A percentile compares a stretch with the other conserved stretches of the same genome.
phyloP scores from a whole-genome alignment of 1,140 invertebrate genomes.

The Hylaeus anthracinus region DNA sequence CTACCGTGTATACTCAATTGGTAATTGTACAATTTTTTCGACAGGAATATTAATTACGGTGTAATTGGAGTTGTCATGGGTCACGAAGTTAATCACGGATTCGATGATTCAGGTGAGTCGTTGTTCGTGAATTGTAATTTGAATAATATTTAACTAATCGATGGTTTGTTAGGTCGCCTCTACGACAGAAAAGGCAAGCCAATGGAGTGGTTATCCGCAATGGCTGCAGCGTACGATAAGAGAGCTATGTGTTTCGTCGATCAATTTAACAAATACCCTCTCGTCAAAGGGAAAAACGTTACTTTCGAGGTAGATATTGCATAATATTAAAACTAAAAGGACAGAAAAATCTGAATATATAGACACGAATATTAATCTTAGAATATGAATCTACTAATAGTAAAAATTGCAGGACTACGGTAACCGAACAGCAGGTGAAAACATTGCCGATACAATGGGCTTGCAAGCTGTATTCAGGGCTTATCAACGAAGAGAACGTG shows the following conservation, averaged over 20 bases:
- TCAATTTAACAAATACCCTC: constrained; percentile 45
- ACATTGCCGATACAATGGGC: constrained; percentile 59
- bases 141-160: background rate
- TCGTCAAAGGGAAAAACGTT: constrained; percentile 11
- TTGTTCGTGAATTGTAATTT: background rate
- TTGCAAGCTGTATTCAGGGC: constrained; percentile 39
- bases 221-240: constrained; percentile 41
- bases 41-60: constrained; percentile 51
- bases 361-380: no score
- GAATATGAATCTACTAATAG: background rate
- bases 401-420: constrained; percentile 52
- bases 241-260: constrained; percentile 43
- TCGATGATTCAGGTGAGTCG: constrained; percentile 43
- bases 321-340: background rate
- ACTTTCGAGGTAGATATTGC: constrained; percentile 12
- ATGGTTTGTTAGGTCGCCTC: constrained; percentile 33
- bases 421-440: constrained; percentile 43
- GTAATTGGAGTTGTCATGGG: constrained; percentile 53
- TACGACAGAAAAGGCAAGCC: constrained; percentile 22
- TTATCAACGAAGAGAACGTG: constrained; percentile 45
- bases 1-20: background rate
- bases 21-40: background rate
- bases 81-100: constrained; percentile 60
- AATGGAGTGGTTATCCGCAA: constrained; percentile 49
- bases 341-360: background rate